A percentile compares a stretch with the other conserved stretches of the same genome.
phyloP scores from a whole-genome alignment of 2,113 vertebrate species.

The Garra rufa region DNA sequence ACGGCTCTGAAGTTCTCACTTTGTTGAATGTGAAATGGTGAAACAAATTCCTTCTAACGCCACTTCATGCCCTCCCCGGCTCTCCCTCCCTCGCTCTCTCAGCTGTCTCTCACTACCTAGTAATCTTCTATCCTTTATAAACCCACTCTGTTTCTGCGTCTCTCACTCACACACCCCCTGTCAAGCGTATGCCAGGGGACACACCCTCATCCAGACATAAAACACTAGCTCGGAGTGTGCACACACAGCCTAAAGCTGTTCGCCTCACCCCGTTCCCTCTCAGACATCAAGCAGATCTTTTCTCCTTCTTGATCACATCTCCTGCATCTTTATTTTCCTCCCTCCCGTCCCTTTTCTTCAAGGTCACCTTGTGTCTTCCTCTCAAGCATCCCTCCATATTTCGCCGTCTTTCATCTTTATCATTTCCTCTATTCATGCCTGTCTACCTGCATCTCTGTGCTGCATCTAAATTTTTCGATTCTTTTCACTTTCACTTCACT shows the following conservation, averaged over 20 bases:
- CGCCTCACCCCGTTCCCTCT: constrained; percentile 58
- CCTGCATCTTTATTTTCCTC: constrained; percentile 20
- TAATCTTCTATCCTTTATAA: constrained; percentile 49
- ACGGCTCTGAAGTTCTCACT: not conserved
- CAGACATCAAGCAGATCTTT: constrained; percentile 70
- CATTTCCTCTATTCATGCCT: constrained; percentile 19
- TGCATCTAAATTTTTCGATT: constrained; percentile 16
- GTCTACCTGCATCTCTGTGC: constrained; percentile 22
- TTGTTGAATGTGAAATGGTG: constrained; percentile 34
- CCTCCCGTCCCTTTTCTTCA: constrained; percentile 13
- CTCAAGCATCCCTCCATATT: constrained; percentile 17
- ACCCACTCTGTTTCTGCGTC: constrained; percentile 33
- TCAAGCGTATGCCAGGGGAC: constrained; percentile 3
- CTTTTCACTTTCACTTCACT: constrained; percentile 24
- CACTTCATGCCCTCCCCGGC: not conserved
- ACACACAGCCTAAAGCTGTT: constrained; percentile 65
- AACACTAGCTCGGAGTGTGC: constrained; percentile 6
- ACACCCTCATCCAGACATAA: constrained; percentile 30
- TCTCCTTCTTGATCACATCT: constrained; percentile 46
- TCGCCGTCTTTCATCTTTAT: constrained; percentile 45
- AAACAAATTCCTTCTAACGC: constrained; percentile 2
- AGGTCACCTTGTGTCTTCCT: constrained; percentile 38
- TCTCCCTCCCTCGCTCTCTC: not conserved
- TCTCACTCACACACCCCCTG: constrained; percentile 38
- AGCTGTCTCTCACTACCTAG: constrained; percentile 38